Percentiles rank a stretch among this genome's conserved stretches.
Evolutionary conservation across 1,140 invertebrate genomes (phyloP).

Genomic region (Hylyphantes graminicola): DNA sequence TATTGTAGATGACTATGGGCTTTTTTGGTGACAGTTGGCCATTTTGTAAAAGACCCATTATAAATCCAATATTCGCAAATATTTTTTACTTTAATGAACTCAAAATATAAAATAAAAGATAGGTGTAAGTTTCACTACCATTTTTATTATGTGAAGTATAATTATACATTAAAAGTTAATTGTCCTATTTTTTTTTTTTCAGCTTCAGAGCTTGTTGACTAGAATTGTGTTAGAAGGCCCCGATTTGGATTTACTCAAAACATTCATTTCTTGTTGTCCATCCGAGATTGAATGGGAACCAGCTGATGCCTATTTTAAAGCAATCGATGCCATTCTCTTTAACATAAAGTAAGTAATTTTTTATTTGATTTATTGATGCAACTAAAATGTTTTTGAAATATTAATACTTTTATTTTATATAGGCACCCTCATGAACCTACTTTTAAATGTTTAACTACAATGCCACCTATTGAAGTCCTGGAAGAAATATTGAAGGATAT

Average conservation of each 20-base stretch:
- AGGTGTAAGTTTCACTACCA: no score
- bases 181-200: neutral
- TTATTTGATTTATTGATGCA: neutral
- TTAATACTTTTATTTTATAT: no score
- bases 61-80: no score
- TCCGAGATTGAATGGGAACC: conserved; percentile 51
- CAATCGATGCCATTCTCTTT: conserved; percentile 31
- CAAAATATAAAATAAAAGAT: no score
- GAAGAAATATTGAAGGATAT: conserved; percentile 40
- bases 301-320: conserved; percentile 53
- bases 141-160: no score
- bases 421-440: conserved; percentile 15
- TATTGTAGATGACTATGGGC: no score
- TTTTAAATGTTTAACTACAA: conserved; percentile 1
- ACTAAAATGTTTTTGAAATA: neutral
- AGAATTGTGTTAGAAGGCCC: conserved; percentile 49
- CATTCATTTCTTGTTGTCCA: conserved; percentile 47
- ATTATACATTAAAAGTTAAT: neutral
- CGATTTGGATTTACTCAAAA: conserved; percentile 32
- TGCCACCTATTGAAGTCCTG: neutral
- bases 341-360: conserved; percentile 24
- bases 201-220: conserved; percentile 38
- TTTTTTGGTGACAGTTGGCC: no score
- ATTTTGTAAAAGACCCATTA: no score
- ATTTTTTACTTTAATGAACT: no score